Evolutionary conservation across 2,888 invertebrate genomes (phyloP), one percentile per base, ranked within the genome.

Genomic region (Torymus auratus): DNA sequence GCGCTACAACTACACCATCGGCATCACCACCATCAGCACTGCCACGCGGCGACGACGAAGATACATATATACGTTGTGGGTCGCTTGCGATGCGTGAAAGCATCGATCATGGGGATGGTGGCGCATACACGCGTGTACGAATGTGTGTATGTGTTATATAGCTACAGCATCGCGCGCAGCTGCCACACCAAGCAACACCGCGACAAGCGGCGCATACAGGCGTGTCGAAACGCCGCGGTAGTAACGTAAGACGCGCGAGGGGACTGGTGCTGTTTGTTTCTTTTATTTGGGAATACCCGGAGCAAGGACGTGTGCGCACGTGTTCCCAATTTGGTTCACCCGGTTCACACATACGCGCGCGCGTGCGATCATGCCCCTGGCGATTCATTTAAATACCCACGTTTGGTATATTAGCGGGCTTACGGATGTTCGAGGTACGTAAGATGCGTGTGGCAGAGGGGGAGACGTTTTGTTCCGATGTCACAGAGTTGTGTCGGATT

Each of bases 21-120:
- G 28, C 28, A 28, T 28, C 28, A 28, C 28, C 28, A 7, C 28
- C 7, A 7, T 4, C 28, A 28, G n/a, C 2, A 20, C 20, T 20
- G 20, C 20, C 20, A 20, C 20, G 20, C 2, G 20, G 20, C 28
- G 28, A 28, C 28, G 28, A 28, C 28, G 28, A 28, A 28, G 28
- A 28, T 28, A 28, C 28, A 28, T 28, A 28, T 28, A 28, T 5
- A 3, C 15, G 28, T 28, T 28, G 58, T 20, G 28, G 78, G 28
- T 50, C 61, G 72, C 23, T 20, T 81, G 82, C 76, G 82, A 83
- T 76, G 84, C 84, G 85, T 83, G 82, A 84, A 85, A 87, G 84
- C 87, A 87, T 87, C 86, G 84, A 86, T 87, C 87, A 87, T 67
- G 84, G 82, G 85, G 82, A 83, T 23, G 69, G 55, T 55, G 61